A percentile compares a stretch with the other conserved stretches of the same genome.
Evolutionary conservation across 2,113 vertebrate species (phyloP).

Genomic region (Atherinomorus stipes): DNA sequence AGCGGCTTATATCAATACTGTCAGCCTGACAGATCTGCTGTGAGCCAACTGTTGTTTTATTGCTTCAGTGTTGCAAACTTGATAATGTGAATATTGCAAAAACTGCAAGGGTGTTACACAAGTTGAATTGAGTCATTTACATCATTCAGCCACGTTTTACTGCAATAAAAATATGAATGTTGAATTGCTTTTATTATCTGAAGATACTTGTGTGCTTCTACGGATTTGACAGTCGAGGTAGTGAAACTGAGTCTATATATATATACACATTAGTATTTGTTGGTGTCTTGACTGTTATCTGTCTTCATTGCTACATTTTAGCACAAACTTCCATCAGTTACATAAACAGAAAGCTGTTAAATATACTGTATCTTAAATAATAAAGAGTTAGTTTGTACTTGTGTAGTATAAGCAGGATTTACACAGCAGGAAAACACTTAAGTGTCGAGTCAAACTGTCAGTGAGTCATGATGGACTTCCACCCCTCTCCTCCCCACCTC

Average conservation of each 20-base stretch:
- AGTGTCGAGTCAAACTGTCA: slow-evolving; percentile 17
- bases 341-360: too few species aligned
- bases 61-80: slow-evolving; percentile 6
- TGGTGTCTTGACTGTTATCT: too few species aligned
- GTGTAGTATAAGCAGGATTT: neutral
- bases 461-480: neutral
- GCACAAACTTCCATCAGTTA: too few species aligned
- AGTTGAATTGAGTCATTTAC: too few species aligned
- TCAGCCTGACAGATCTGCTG: slow-evolving; percentile 19
- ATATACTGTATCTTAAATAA: neutral
- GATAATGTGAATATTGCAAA: neutral
- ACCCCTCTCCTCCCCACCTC: neutral
- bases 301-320: too few species aligned
- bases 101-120: neutral
- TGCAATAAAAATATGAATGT: neutral
- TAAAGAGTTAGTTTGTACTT: neutral
- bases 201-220: neutral
- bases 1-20: slow-evolving; percentile 32
- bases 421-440: neutral
- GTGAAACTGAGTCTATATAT: too few species aligned
- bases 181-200: neutral
- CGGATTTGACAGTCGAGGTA: too few species aligned
- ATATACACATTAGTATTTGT: too few species aligned
- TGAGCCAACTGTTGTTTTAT: slow-evolving; percentile 29
- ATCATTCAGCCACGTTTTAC: neutral